phyloP scores from a whole-genome alignment of 2,113 vertebrate genomes.

The Shinisaurus crocodilurus region DNA sequence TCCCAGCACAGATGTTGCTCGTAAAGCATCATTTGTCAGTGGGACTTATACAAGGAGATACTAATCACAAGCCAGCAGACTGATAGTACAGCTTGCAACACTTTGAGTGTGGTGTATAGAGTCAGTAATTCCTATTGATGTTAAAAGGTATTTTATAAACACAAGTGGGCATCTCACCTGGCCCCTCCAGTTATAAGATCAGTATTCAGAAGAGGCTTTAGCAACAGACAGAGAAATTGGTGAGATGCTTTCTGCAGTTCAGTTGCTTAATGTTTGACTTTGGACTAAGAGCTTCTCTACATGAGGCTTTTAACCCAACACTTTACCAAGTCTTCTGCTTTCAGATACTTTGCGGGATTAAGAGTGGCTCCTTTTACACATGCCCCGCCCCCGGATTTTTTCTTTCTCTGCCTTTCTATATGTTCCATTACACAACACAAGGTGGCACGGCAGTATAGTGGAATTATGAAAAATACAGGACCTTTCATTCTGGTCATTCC shows the following conservation, averaged over 20 bases:
- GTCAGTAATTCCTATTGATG: constrained; percentile 15
- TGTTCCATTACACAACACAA: too few relatives aligned
- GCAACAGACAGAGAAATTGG: neutral
- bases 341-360: too few relatives aligned
- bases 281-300: too few relatives aligned
- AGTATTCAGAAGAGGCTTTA: neutral
- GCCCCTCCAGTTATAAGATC: neutral
- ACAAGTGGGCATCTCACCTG: neutral
- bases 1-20: constrained; percentile 10
- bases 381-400: too few relatives aligned
- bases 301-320: too few relatives aligned
- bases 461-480: too few relatives aligned
- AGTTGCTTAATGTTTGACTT: neutral
- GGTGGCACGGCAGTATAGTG: too few relatives aligned
- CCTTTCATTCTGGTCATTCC: too few relatives aligned
- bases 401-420: too few relatives aligned
- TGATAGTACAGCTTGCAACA: neutral
- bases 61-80: neutral
- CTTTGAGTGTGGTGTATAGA: neutral
- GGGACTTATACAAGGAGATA: constrained; percentile 4
- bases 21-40: constrained; percentile 35
- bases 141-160: constrained; percentile 20
- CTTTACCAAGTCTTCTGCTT: too few relatives aligned
- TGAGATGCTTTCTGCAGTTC: neutral
- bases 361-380: too few relatives aligned